Evolutionary conservation across 2,113 vertebrate species (phyloP), one percentile per base, ranked within the genome.

Genomic region (Rhinolophus sinicus): DNA sequence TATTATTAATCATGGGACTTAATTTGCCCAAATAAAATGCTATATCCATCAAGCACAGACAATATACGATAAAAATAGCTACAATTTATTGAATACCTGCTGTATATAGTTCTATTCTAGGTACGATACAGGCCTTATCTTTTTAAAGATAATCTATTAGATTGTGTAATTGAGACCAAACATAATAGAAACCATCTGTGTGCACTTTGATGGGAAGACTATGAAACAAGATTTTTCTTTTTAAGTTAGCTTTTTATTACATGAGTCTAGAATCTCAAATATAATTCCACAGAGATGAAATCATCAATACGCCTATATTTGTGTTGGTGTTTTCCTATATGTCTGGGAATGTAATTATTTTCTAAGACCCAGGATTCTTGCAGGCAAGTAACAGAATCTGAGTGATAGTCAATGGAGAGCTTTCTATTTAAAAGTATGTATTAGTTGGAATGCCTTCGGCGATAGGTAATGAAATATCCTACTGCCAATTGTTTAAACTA

Each of bases 211-310:
- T 64, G 69, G 38, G 72, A 93, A 65, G 33, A 81, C 50, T 73
- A 81, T 60, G 4, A 47, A 76, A 83, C 4, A 69, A 94, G 75
- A 92, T 69, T 82, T 81, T 40, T 35, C 8, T 26, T 2, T 8
- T 77, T 86, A 86, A 90, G 35, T 56, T 90, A 84, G 10, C 6
- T 84, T 76, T 70, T 95, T 72, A 81, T 76, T 40, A 83, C 5
- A 58, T 52, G 35, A 95, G 14, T 73, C 73, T 93, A 56, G 35
- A 95, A 88, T 77, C 30, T 88, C 92, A 93, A 91, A 88, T 88
- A 85, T 58, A 28, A 60, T 78, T 90, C 44, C n/a, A 94, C 38
- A 85, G 81, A 96, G 70, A 84, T 69, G 83, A 58, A 95, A 58
- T 93, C 18, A 70, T 47, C 26, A 84, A 70, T 28, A 65, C 12